Conservation (phyloP, 2,113 vertebrate genomes). For the Hydrolagus affinis region DNA sequence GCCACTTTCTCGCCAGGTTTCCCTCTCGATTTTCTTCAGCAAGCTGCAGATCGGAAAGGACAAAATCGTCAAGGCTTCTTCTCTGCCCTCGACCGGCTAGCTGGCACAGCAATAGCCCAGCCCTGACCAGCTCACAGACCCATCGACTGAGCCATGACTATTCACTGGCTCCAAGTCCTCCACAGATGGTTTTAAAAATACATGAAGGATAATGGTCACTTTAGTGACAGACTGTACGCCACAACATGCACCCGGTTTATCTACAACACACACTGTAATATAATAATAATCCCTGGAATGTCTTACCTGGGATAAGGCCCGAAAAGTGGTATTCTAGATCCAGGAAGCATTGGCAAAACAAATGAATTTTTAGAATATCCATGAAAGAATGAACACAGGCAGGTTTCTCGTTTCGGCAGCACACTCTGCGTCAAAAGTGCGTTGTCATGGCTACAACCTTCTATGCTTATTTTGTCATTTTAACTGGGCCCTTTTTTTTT, state of each 20-base stretch:
- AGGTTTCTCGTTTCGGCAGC: constrained; percentile 25
- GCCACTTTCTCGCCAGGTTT: constrained; percentile 96
- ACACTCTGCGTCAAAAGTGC: constrained; percentile 31
- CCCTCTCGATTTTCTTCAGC: constrained; percentile 96
- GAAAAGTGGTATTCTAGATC: constrained; percentile 99
- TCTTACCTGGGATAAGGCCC: constrained; percentile 99
- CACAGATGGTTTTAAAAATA: too few relatives aligned
- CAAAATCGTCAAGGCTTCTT: constrained; percentile 15
- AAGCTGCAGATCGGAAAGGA: constrained; percentile 57
- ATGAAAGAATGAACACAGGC: constrained; percentile 43
- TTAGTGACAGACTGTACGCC: too few relatives aligned
- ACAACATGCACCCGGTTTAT: constrained; percentile 9
- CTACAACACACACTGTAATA: constrained; percentile 5
- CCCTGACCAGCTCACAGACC: too few relatives aligned
- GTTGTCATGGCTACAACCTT: constrained; percentile 31
- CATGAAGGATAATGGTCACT: too few relatives aligned
- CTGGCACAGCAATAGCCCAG: too few relatives aligned
- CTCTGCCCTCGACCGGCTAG: too few relatives aligned
- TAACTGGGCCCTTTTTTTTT: constrained; percentile 22
- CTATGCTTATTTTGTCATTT: constrained; percentile 32
- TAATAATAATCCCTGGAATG: constrained; percentile 26
- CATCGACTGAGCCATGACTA: too few relatives aligned
- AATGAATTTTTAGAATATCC: constrained; percentile 84
- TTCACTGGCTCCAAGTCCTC: too few relatives aligned
- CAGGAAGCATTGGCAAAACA: constrained; percentile 98